Conservation (phyloP, 1,140 invertebrate genomes). For the Drosophila kurseongensis region DNA sequence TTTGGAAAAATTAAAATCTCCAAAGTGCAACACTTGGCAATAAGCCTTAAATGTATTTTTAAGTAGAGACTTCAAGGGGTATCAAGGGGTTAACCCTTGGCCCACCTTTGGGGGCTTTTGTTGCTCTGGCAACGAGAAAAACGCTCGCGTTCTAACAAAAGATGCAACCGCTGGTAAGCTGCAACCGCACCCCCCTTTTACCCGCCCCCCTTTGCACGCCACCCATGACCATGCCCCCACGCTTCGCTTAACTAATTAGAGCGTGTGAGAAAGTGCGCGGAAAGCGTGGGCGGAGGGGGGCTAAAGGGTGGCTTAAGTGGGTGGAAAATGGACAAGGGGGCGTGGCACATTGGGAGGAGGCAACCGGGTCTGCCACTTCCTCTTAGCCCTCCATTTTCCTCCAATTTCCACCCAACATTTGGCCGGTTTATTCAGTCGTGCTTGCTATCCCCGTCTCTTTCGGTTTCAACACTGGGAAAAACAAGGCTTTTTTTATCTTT, state of each 20-base stretch:
- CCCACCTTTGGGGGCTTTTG: conserved; percentile 24
- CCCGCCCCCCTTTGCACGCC: neutral
- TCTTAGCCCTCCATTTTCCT: conserved; percentile 15
- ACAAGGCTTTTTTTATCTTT: no score
- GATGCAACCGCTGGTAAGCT: conserved; percentile 64
- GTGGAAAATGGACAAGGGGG: neutral
- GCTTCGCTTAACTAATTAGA: conserved; percentile 80
- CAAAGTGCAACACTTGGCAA: no score
- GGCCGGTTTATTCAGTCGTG: conserved; percentile 59
- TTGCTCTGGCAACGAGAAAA: conserved; percentile 58
- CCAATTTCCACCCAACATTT: conserved; percentile 35
- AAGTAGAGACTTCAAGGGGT: neutral
- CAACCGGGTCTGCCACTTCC: conserved; percentile 13
- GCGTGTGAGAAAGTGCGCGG: conserved; percentile 67
- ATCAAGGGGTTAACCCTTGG: conserved; percentile 4
- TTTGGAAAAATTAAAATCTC: no score
- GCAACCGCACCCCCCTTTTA: conserved; percentile 15
- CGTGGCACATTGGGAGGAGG: conserved; percentile 3
- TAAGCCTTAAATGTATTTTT: no score
- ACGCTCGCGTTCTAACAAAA: conserved; percentile 66
- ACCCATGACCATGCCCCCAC: conserved; percentile 47
- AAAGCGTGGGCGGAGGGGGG: conserved; percentile 9
- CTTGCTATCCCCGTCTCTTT: neutral
- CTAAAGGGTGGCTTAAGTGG: neutral
- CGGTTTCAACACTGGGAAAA: neutral